Conservation (phyloP, 2,888 invertebrate species). For the Schizaphis graminum region DNA sequence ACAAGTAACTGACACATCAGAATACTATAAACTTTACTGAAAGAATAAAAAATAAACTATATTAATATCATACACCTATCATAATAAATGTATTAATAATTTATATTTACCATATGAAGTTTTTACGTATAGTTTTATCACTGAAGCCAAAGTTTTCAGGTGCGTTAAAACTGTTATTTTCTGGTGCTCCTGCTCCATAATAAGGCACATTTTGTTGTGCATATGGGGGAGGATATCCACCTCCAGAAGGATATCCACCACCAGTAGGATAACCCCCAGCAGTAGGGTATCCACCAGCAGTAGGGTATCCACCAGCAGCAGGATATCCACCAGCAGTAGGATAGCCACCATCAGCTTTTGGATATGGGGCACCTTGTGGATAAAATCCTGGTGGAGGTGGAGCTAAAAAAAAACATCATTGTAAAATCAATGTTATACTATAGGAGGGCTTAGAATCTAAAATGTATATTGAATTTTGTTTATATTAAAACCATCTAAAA, state of each 20-base stretch:
- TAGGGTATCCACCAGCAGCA: background rate
- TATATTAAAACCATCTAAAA: background rate
- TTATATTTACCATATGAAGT: constrained; percentile 80
- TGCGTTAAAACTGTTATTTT: constrained; percentile 74
- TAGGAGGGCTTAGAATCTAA: no score
- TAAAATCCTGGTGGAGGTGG: constrained; percentile 71
- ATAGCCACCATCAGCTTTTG: constrained; percentile 69
- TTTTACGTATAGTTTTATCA: constrained; percentile 79
- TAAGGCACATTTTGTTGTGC: constrained; percentile 45
- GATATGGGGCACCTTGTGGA: constrained; percentile 69
- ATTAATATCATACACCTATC: background rate
- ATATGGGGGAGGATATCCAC: constrained; percentile 56
- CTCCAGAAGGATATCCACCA: background rate
- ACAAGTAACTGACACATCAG: constrained; percentile 86
- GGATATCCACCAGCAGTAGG: no score
- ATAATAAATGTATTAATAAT: background rate
- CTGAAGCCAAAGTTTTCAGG: constrained; percentile 80
- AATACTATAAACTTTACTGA: constrained; percentile 86
- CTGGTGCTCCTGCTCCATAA: constrained; percentile 44
- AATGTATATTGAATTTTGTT: background rate
- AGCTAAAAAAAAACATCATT: constrained; percentile 53
- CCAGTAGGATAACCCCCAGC: constrained; percentile 43
- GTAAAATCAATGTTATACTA: no score
- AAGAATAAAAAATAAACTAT: constrained; percentile 69
- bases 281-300: background rate